Percentiles rank a stretch among this genome's conserved stretches.
Evolutionary conservation across 2,113 vertebrate species (phyloP).

Genomic region (Hymenochirus boettgeri): DNA sequence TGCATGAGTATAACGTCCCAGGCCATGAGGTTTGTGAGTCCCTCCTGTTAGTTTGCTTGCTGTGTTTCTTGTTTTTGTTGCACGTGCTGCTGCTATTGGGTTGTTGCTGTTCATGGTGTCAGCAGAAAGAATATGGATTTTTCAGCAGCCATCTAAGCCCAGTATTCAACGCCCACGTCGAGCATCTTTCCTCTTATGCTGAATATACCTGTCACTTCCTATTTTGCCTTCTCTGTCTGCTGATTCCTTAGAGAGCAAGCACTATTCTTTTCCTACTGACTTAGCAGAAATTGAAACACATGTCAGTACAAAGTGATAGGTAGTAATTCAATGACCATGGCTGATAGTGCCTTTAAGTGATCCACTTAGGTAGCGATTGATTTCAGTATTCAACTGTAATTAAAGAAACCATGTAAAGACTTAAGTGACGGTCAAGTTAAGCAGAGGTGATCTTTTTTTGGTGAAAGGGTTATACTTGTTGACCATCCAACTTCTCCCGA

Average conservation of each 20-base stretch:
- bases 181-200: slow-evolving; percentile 74
- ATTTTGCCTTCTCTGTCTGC: slow-evolving; percentile 84
- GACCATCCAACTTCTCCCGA: slow-evolving; percentile 44
- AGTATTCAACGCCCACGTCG: slow-evolving; percentile 81
- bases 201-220: slow-evolving; percentile 77
- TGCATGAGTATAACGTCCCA: too few species aligned
- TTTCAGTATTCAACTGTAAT: slow-evolving; percentile 47
- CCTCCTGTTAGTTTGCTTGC: neutral
- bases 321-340: slow-evolving; percentile 50
- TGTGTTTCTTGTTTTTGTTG: slow-evolving; percentile 12
- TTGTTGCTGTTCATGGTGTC: slow-evolving; percentile 81
- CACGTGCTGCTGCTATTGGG: slow-evolving; percentile 61
- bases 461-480: slow-evolving; percentile 46
- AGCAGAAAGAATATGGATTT: slow-evolving; percentile 72
- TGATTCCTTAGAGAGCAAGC: slow-evolving; percentile 71
- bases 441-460: slow-evolving; percentile 48
- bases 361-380: slow-evolving; percentile 18
- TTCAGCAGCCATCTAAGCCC: slow-evolving; percentile 70
- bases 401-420: slow-evolving; percentile 48
- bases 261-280: slow-evolving; percentile 58
- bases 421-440: slow-evolving; percentile 43
- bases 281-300: slow-evolving; percentile 50
- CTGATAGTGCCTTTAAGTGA: neutral
- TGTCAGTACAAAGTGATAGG: slow-evolving; percentile 53
- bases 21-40: too few species aligned